Conservation (phyloP, 2,888 invertebrate genomes). For the Azorinus chamasolen region DNA sequence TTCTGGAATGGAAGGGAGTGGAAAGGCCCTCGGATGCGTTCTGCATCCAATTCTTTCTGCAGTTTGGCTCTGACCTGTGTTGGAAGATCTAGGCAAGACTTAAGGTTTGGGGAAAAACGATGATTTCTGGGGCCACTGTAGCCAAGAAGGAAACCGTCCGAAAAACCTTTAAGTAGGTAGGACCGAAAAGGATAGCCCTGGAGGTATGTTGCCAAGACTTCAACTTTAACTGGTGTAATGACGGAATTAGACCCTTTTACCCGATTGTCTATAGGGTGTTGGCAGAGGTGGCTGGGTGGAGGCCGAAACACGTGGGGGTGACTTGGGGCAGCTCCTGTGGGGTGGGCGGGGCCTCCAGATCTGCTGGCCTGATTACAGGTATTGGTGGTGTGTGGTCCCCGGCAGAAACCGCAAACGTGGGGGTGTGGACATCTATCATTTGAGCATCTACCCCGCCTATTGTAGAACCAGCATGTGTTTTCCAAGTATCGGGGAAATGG, state of each 20-base stretch:
- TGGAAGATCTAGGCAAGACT: constrained; percentile 17
- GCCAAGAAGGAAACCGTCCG: constrained; percentile 16
- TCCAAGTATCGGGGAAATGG: too few species aligned
- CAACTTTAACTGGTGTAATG: neutral
- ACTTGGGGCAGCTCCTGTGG: neutral
- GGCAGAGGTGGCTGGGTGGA: neutral
- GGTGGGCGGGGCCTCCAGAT: neutral
- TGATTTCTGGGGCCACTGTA: constrained; percentile 4
- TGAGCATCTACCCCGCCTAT: too few species aligned
- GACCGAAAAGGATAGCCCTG: too few species aligned
- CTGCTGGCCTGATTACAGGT: too few species aligned
- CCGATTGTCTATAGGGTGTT: neutral
- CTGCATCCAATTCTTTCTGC: too few species aligned
- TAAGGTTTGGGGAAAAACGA: constrained; percentile 6
- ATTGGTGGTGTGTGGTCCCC: too few species aligned
- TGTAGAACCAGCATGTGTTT: too few species aligned
- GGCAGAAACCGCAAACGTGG: constrained; percentile 29
- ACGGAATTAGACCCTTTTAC: neutral
- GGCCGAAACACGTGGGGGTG: neutral
- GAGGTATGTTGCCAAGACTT: neutral
- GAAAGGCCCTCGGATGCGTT: too few species aligned
- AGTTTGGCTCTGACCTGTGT: too few species aligned
- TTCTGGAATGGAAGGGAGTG: neutral
- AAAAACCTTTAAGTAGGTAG: too few species aligned
- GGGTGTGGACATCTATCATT: constrained; percentile 6